These are phyloP conservation scores for Chrysochloris asiatica DNA, from an alignment of 2,113 vertebrate species.

Conservation along the genomic window DNA sequence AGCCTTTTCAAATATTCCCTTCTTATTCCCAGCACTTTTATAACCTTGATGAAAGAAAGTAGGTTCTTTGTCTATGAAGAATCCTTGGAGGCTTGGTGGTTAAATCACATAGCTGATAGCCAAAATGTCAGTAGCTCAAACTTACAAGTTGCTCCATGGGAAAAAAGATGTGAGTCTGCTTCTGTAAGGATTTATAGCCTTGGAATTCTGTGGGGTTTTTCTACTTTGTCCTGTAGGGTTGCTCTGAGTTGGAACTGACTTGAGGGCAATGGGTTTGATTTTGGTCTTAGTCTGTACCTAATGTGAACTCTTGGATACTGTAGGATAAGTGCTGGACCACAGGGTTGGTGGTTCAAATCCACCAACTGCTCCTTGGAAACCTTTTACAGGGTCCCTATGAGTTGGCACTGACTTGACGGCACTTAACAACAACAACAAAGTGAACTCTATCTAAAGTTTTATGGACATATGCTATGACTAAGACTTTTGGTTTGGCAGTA, in stretches of 20 bases:
- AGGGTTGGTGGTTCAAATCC: too few relatives aligned
- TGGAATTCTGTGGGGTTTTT: neutral
- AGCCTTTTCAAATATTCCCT: neutral
- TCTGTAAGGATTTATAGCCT: neutral
- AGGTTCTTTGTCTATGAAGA: neutral
- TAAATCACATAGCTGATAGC: neutral
- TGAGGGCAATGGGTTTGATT: neutral
- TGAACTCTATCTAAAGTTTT: too few relatives aligned
- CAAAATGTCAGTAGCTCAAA: neutral
- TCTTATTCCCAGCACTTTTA: neutral
- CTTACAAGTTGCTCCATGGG: neutral
- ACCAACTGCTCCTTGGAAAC: too few relatives aligned
- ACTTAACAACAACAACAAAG: too few relatives aligned
- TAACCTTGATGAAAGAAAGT: neutral
- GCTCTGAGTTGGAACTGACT: neutral
- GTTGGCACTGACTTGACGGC: too few relatives aligned
- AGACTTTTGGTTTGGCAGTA: neutral
- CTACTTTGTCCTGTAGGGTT: neutral
- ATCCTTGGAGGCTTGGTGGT: neutral
- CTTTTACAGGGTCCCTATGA: too few relatives aligned
- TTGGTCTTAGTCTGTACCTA: too few relatives aligned
- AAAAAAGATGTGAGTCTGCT: neutral
- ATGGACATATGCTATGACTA: neutral
- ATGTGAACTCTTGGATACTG: too few relatives aligned
- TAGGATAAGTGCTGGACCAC: too few relatives aligned